Evolutionary conservation across 2,888 invertebrate species (phyloP).

Genomic region (Galeruca laticollis): DNA sequence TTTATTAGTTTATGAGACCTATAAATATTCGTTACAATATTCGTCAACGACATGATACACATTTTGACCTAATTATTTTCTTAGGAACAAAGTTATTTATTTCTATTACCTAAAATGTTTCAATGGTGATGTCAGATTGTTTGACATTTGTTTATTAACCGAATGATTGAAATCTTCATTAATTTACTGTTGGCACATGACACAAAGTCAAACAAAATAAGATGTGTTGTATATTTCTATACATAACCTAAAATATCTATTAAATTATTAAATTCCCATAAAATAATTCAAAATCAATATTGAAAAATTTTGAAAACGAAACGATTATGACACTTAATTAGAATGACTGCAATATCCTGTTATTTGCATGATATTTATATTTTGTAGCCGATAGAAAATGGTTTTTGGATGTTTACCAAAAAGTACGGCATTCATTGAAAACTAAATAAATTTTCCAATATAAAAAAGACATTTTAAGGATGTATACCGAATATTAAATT

Average conservation of each 20-base stretch:
- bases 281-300: background rate
- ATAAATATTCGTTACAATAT: background rate
- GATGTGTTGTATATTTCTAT: background rate
- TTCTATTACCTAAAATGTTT: background rate
- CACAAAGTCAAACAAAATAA: background rate
- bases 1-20: background rate
- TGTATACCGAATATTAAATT: background rate
- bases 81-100: background rate
- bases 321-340: too few species aligned
- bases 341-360: too few species aligned
- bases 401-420: too few species aligned
- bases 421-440: too few species aligned
- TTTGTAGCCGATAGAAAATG: too few species aligned
- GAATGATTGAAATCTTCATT: constrained; percentile 3
- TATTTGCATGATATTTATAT: too few species aligned
- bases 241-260: background rate
- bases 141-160: background rate
- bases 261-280: background rate
- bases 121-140: background rate
- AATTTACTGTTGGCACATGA: background rate
- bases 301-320: too few species aligned
- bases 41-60: background rate
- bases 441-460: background rate
- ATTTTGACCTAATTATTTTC: background rate
- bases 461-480: background rate